These are phyloP conservation scores for Pseudotriccus pelzelni DNA, from an alignment of 2,797 vertebrate genomes.

Conservation along the genomic window DNA sequence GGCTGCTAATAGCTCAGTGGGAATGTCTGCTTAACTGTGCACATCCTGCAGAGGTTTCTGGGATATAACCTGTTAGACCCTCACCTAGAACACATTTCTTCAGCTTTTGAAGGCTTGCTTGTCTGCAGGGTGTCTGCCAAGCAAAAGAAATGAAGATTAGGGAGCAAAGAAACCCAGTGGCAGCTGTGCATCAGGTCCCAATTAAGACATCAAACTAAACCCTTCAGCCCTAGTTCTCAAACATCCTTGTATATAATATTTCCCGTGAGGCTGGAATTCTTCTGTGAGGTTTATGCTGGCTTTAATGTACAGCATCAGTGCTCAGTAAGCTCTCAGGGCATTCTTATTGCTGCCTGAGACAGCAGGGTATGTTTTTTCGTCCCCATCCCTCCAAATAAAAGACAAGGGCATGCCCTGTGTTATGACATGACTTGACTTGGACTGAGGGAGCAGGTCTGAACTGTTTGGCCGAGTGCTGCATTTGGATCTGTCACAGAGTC, in stretches of 20 bases:
- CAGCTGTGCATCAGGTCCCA: conserved; percentile 67
- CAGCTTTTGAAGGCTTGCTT: conserved; percentile 38
- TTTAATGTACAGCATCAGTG: conserved; percentile 56
- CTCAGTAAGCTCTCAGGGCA: conserved; percentile 21
- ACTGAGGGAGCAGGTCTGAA: not conserved
- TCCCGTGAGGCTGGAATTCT: conserved; percentile 58
- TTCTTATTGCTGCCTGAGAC: conserved; percentile 12
- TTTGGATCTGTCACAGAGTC: not conserved
- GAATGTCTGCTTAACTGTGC: conserved; percentile 16
- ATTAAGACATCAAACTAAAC: conserved; percentile 69
- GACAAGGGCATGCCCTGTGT: not conserved
- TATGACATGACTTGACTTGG: not conserved
- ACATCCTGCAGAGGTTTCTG: conserved; percentile 41
- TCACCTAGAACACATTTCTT: conserved; percentile 53
- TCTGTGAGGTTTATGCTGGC: conserved; percentile 24
- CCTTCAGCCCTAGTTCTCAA: conserved; percentile 60
- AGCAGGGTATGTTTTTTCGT: conserved; percentile 11
- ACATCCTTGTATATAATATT: conserved; percentile 62
- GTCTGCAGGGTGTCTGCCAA: conserved; percentile 55
- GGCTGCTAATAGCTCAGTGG: conserved; percentile 31
- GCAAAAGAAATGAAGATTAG: conserved; percentile 65
- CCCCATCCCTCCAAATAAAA: not conserved
- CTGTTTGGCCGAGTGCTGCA: not conserved
- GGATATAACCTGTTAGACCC: conserved; percentile 55
- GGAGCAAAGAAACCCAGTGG: conserved; percentile 58